phyloP scores from a whole-genome alignment of 2,888 invertebrate species.

The Pherbina coryleti region DNA sequence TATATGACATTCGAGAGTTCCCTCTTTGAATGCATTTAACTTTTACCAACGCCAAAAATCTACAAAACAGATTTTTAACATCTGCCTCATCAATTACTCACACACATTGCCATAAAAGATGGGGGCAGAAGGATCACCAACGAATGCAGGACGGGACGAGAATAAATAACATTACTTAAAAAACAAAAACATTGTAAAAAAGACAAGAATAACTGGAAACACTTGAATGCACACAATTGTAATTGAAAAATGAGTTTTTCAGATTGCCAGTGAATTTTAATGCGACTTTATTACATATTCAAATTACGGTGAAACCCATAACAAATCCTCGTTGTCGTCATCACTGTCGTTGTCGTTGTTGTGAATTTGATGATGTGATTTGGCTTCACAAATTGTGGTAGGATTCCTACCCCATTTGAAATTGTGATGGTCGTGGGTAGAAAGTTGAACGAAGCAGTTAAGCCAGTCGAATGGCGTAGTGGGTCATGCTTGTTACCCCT shows the following conservation, averaged over 20 bases:
- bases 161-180: neutral
- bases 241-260: conserved; percentile 27
- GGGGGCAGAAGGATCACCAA: neutral
- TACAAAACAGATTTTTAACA: neutral
- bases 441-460: neutral
- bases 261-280: conserved; percentile 6
- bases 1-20: too few relatives aligned
- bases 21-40: neutral
- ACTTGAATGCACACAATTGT: conserved; percentile 25
- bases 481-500: conserved; percentile 20
- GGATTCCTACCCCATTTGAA: neutral
- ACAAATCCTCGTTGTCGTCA: conserved; percentile 1
- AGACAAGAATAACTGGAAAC: neutral
- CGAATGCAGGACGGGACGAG: neutral
- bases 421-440: neutral
- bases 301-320: conserved; percentile 21
- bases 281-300: conserved; percentile 27
- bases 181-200: neutral
- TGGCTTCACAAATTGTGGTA: neutral
- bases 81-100: neutral
- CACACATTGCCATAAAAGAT: neutral
- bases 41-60: neutral
- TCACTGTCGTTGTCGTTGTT: neutral
- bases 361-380: conserved; percentile 15
- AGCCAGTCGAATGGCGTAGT: neutral